Conservation (phyloP, 2,113 vertebrate genomes). For the Notothenia coriiceps region DNA sequence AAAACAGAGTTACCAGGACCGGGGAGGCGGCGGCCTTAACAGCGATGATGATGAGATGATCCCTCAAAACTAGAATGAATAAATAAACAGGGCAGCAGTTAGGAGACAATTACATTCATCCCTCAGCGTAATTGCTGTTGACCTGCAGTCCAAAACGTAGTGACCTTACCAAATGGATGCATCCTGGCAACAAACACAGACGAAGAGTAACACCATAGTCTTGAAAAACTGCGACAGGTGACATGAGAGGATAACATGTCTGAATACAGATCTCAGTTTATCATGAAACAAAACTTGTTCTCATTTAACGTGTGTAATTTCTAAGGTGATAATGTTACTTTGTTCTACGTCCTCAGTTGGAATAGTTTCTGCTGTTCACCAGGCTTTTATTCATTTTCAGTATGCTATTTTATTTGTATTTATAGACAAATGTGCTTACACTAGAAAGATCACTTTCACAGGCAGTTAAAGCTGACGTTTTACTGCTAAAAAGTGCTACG, state of each 20-base stretch:
- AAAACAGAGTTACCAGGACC: no score
- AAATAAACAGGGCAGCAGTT: background rate
- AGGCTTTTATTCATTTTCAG: no score
- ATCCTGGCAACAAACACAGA: constrained; percentile 18
- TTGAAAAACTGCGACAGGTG: background rate
- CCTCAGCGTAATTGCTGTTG: background rate
- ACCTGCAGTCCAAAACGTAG: constrained; percentile 8
- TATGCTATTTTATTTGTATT: background rate
- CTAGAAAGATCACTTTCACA: background rate
- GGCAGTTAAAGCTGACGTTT: background rate
- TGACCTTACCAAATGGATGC: background rate
- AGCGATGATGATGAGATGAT: background rate
- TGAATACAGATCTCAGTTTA: background rate
- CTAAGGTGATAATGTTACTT: no score
- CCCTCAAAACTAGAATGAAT: background rate
- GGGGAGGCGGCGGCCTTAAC: no score
- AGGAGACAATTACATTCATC: background rate
- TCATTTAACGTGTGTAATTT: background rate
- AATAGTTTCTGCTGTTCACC: no score
- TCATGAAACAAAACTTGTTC: background rate
- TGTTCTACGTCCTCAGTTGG: no score
- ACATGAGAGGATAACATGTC: background rate
- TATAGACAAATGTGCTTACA: background rate
- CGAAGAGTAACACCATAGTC: constrained; percentile 5
- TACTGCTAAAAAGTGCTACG: background rate